A percentile compares a stretch with the other conserved stretches of the same genome.
These are phyloP conservation scores for Avahi laniger DNA, from an alignment of 2,797 vertebrate genomes.

Conservation along the genomic window DNA sequence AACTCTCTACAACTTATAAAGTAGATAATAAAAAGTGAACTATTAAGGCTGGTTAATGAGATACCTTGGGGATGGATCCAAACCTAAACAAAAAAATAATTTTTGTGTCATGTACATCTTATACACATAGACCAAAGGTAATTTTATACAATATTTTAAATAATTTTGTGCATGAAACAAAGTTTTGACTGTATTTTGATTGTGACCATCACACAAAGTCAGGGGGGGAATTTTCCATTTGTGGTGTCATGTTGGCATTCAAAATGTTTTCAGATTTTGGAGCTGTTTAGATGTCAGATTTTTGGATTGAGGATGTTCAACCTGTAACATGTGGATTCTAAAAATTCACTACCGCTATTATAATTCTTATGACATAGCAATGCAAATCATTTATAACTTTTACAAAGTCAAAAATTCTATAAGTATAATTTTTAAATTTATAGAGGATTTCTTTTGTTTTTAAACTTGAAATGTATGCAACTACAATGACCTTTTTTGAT, in stretches of 20 bases:
- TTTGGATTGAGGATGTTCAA: too few species aligned
- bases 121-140: background rate
- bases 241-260: too few species aligned
- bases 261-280: too few species aligned
- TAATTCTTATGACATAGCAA: background rate
- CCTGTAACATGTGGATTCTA: background rate
- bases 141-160: background rate
- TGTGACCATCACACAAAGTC: background rate
- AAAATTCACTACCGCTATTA: background rate
- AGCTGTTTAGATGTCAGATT: too few species aligned
- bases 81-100: background rate
- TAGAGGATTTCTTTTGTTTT: background rate
- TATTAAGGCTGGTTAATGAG: background rate
- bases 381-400: background rate
- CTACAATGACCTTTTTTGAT: background rate
- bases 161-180: background rate
- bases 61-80: background rate
- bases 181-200: background rate
- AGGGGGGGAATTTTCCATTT: background rate
- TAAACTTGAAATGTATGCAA: background rate
- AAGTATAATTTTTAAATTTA: background rate
- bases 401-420: background rate
- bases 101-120: background rate
- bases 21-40: background rate
- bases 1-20: background rate